Base-by-base conservation (phyloP, 2,113 vertebrate species). In the Melanerpes formicivorus region DNA sequence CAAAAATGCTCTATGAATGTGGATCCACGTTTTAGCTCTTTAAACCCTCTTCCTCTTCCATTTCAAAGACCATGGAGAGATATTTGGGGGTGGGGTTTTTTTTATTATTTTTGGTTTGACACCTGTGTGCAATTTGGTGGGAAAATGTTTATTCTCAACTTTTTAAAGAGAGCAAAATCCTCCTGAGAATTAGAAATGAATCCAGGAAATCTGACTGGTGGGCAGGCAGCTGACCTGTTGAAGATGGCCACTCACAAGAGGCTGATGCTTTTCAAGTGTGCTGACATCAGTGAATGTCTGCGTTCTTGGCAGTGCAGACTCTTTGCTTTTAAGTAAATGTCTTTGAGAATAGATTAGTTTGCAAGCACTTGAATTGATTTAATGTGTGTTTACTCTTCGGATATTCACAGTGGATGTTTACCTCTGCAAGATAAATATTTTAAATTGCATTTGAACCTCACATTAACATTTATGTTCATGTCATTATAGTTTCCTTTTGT, bases 381-480 rank as follows among this genome's bases (percentile, higher is more conserved):
- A 96, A 88, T 96, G 93, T 80, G 78, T 90, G 82, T 97, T 96
- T 97, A 95, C 86, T 96, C 94, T 95, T 97, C 87, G 93, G 92
- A 94, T 97, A 95, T 75, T 88, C 89, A 88, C 88, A 83, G 63
- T 91, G 90, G 89, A 78, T 96, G 88, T 97, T 97, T 97, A 95
- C 95, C 88, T 96, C 84, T 84, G 81, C 76, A 96, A 95, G 96
- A 96, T 95, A 97, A 97, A 96, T 96, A 97, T 95, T 95, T 97
- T 96, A 97, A 96, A 96, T 96, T 96, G 71, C 32, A 64, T 95
- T 96, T 90, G 88, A 97, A 90, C 74, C 65, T 96, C 90, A 93
- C 76, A 95, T 97, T 96, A 95, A 96, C 95, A 90, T 97, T 97
- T 97, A 94, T 97, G 93, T 95, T 97, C n/a, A 13, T 93, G 84